Percentiles rank a stretch among this genome's conserved stretches.
Conservation (phyloP, 1,140 invertebrate genomes). For the Drosophila ironensis region DNA sequence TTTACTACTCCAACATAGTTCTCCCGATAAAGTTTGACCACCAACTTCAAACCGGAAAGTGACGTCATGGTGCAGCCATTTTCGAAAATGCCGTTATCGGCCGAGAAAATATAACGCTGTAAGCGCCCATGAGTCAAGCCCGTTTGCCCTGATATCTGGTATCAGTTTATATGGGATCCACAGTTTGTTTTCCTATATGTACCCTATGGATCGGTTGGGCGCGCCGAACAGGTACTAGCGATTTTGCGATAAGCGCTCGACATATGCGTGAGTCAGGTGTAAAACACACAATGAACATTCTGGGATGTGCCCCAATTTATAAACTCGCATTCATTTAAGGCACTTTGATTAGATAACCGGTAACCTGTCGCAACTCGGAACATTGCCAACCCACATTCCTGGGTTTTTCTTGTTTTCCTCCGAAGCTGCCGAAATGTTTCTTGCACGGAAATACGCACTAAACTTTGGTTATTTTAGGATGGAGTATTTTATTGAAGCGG, state of each 20-base stretch:
- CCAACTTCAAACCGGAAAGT: background rate
- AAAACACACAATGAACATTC: slow-evolving; percentile 13
- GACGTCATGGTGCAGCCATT: slow-evolving; percentile 42
- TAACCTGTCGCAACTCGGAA: background rate
- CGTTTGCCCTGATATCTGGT: slow-evolving; percentile 40
- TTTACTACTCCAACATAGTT: too few relatives aligned
- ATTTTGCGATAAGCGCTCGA: slow-evolving; percentile 8
- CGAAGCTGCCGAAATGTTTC: too few relatives aligned
- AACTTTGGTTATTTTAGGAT: too few relatives aligned
- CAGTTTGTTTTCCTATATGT: slow-evolving; percentile 17
- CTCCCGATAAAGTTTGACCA: background rate
- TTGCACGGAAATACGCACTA: too few relatives aligned
- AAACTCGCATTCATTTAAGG: slow-evolving; percentile 42
- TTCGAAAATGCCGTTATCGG: slow-evolving; percentile 32
- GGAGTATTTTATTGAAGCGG: too few relatives aligned
- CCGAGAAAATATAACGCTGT: slow-evolving; percentile 20
- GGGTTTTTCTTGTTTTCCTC: background rate
- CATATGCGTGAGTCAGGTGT: slow-evolving; percentile 47
- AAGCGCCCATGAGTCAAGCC: slow-evolving; percentile 57
- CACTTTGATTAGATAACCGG: slow-evolving; percentile 60
- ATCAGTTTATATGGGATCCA: slow-evolving; percentile 57
- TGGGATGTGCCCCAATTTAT: slow-evolving; percentile 8
- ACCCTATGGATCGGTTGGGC: slow-evolving; percentile 13
- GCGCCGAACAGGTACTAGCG: slow-evolving; percentile 14
- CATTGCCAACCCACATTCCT: background rate